Evolutionary conservation across 1,140 invertebrate species (phyloP), one percentile per base, ranked within the genome.

Genomic region (Lepidurus couesii): DNA sequence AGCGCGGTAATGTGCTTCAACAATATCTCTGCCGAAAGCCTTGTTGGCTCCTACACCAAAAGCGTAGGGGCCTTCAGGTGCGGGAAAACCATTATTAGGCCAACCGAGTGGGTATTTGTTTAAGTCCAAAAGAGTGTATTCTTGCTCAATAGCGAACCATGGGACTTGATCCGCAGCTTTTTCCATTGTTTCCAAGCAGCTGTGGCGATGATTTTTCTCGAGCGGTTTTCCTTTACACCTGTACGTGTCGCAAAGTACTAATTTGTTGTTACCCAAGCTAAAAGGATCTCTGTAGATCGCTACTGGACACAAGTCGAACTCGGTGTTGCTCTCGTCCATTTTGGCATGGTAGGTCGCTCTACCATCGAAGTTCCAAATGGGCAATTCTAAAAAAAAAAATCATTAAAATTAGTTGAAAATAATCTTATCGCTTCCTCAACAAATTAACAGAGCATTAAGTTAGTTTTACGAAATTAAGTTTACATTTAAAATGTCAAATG

Each of bases 101-200:
- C 96, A 98, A 8, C 96, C 96, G 83, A 96, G 92, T 3, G 96
- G 96, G 83, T 95, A 90, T 34, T 91, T 88, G 83, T 98, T 95
- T 79, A 91, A 89, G 83, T 97, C 96, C 16, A 98, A 84, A 1
- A 98, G 86, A 2, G 95, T 96, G 85, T 98, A 98, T 84, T 98
- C 96, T 84, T 98, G 96, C 82, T 92, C 91, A 82, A 91, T 97
- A 3, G 96, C 97, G 84, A 99, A 99, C 96, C 96, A 98, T 0
- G 97, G 96, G 77, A 94, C 89, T 5, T 91, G 87, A 34, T 92
- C 90, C 74, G 90, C 90, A 3, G 91, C 92, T 77, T 88, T 87
- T 65, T 92, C 89, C 87, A 91, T 90, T 0, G 91, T 91, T 80
- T 95, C 90, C 7, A 91, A 86, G 83, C 94, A 96, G 1, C 86